Conservation (phyloP, 1,140 invertebrate species). For the Drosophila rufa region DNA sequence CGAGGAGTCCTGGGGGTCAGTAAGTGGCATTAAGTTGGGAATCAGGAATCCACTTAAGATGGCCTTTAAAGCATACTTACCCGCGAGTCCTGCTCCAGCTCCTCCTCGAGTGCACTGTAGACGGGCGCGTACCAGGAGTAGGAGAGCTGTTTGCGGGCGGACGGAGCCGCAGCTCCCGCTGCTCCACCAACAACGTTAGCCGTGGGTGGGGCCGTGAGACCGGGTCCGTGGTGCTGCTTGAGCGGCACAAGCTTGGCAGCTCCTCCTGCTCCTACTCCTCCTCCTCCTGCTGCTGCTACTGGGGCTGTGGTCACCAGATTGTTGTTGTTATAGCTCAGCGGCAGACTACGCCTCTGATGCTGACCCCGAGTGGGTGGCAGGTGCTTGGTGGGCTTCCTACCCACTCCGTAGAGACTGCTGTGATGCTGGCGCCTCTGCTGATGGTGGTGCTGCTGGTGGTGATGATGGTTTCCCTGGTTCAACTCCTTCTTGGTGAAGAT, state of each 20-base stretch:
- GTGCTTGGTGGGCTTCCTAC: conserved; percentile 76
- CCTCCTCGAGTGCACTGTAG: conserved; percentile 84
- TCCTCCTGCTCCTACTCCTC: background rate
- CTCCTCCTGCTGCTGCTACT: conserved; percentile 1
- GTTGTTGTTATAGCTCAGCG: conserved; percentile 78
- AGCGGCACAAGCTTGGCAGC: conserved; percentile 52
- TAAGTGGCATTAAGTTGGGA: background rate
- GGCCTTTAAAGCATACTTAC: conserved; percentile 47
- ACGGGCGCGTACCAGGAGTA: conserved; percentile 85
- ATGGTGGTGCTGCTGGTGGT: conserved; percentile 8
- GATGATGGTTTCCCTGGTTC: conserved; percentile 11
- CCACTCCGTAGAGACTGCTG: conserved; percentile 61
- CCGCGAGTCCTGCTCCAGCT: conserved; percentile 84
- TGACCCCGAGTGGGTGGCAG: conserved; percentile 70
- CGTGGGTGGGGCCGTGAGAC: conserved; percentile 43
- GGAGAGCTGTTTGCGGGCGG: conserved; percentile 80
- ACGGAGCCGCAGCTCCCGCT: conserved; percentile 42
- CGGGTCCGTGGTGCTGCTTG: conserved; percentile 51
- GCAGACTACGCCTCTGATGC: conserved; percentile 71
- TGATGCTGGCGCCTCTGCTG: conserved; percentile 57
- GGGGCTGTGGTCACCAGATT: conserved; percentile 71
- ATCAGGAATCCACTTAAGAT: background rate
- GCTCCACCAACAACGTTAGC: conserved; percentile 35
- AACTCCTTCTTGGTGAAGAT: conserved; percentile 83
- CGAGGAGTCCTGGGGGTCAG: conserved; percentile 71